Conservation (phyloP, 30 jellyfish, hydroid and myxozoan genomes). For the Hydra vulgaris region DNA sequence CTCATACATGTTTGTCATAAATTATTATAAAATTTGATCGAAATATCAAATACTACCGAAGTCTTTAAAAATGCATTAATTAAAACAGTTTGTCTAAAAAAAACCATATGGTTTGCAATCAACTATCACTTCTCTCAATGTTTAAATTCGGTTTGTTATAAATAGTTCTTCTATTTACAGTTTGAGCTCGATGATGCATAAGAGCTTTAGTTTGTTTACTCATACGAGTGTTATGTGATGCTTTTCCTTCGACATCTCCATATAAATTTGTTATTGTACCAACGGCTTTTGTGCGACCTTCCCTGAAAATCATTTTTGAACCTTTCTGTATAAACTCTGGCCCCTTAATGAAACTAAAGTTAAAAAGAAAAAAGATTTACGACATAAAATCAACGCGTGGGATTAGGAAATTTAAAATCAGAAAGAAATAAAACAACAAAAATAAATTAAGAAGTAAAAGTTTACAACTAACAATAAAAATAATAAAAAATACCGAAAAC, state of each 20-base stretch:
- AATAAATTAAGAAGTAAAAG: not conserved
- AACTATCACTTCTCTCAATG: not conserved
- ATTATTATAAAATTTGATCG: too few relatives aligned
- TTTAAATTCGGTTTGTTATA: not conserved
- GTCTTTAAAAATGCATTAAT: too few relatives aligned
- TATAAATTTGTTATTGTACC: conserved; percentile 74
- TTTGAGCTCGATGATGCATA: conserved; percentile 86
- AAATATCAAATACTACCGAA: too few relatives aligned
- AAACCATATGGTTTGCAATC: not conserved
- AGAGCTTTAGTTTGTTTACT: conserved; percentile 76
- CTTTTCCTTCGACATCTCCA: conserved; percentile 60
- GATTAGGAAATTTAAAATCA: too few relatives aligned
- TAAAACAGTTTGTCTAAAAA: too few relatives aligned
- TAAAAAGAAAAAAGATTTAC: not conserved
- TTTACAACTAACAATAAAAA: too few relatives aligned
- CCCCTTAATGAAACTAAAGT: conserved; percentile 46
- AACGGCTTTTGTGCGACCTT: conserved; percentile 98
- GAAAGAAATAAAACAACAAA: too few relatives aligned
- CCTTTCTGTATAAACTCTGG: conserved; percentile 83
- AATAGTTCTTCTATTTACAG: conserved; percentile 32
- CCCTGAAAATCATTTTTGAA: conserved; percentile 90
- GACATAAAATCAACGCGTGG: too few relatives aligned
- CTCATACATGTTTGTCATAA: too few relatives aligned
- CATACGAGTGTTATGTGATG: conserved; percentile 66
- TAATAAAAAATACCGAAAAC: conserved; percentile 35